phyloP scores from a whole-genome alignment of 1,140 invertebrate species.

The Lasaia peninsularis region DNA sequence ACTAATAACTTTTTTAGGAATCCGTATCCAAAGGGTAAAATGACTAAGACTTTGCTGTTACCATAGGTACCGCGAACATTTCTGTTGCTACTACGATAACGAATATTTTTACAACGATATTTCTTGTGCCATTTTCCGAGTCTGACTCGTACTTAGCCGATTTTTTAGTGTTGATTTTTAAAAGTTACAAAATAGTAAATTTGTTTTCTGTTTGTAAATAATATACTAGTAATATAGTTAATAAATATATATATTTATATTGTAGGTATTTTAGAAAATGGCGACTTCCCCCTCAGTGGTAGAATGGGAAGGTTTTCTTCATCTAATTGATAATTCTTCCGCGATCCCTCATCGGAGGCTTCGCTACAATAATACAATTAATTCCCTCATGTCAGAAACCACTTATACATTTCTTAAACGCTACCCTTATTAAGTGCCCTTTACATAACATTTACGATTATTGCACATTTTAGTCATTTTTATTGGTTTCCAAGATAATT shows the following conservation, averaged over 20 bases:
- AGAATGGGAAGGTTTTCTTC: conserved; percentile 54
- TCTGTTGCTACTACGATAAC: no score
- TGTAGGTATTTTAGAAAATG: not conserved
- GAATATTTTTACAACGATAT: no score
- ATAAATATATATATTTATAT: not conserved
- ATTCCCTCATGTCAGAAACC: conserved; percentile 65
- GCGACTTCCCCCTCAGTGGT: not conserved
- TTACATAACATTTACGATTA: conserved; percentile 18
- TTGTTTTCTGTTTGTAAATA: no score
- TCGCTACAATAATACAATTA: conserved; percentile 74
- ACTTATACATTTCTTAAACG: conserved; percentile 56
- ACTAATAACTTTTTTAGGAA: no score
- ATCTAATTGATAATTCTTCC: conserved; percentile 77
- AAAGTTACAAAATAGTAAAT: no score
- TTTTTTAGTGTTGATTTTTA: no score
- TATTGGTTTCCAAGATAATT: not conserved
- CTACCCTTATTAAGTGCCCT: conserved; percentile 42
- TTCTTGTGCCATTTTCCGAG: no score
- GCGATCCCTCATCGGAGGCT: conserved; percentile 58
- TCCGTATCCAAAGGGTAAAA: no score
- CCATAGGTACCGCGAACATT: no score
- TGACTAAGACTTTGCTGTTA: no score
- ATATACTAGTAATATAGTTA: no score
- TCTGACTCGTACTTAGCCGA: no score
- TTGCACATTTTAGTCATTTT: not conserved